Evolutionary conservation across 2,888 invertebrate genomes (phyloP).

Genomic region (Leucophenga montana): DNA sequence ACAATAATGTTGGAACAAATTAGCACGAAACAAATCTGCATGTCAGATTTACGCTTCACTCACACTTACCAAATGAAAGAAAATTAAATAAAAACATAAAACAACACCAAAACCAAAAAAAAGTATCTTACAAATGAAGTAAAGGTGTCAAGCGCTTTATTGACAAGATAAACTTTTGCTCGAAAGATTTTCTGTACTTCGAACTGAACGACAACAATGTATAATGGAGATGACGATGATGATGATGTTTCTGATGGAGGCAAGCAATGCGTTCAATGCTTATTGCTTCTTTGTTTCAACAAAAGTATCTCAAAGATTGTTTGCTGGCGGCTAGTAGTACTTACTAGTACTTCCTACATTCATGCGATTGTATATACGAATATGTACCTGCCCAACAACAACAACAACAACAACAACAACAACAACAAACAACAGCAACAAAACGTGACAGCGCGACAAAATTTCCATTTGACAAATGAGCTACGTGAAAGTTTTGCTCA

Average conservation of each 20-base stretch:
- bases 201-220: no score
- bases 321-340: no score
- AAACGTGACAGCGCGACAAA: constrained; percentile 57
- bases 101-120: constrained; percentile 52
- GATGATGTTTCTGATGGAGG: not conserved
- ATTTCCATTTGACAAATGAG: constrained; percentile 61
- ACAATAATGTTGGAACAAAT: no score
- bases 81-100: constrained; percentile 46
- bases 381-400: not conserved
- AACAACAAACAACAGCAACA: constrained; percentile 46
- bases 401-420: not conserved
- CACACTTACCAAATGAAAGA: no score
- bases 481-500: constrained; percentile 60
- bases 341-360: no score
- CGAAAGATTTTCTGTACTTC: not conserved
- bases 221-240: not conserved
- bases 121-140: constrained; percentile 63
- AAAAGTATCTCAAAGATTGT: no score
- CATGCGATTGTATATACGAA: no score
- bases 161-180: constrained; percentile 48
- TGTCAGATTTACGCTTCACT: no score
- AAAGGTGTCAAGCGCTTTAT: constrained; percentile 66
- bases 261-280: no score
- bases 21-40: no score
- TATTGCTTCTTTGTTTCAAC: not conserved